Percentiles rank a stretch among this genome's conserved stretches.
phyloP scores from a whole-genome alignment of 2,113 vertebrate species.

The Microtus richardsoni region DNA sequence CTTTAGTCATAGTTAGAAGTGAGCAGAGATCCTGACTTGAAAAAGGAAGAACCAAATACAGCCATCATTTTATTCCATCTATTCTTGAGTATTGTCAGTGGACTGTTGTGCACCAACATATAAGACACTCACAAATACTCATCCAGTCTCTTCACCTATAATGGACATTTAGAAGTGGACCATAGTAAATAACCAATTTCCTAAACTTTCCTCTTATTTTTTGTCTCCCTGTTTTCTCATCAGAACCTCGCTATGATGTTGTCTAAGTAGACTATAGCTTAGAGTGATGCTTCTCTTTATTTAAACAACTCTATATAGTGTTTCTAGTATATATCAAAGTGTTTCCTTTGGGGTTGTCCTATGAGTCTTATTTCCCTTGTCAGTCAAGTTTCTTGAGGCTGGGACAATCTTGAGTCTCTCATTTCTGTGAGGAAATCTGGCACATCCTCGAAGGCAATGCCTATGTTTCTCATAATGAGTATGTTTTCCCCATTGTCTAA shows the following conservation, averaged over 20 bases:
- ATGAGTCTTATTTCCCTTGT: not conserved
- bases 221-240: not conserved
- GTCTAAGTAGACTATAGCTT: not conserved
- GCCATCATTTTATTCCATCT: not conserved
- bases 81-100: not conserved
- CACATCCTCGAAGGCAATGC: not conserved
- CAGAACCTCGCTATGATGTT: not conserved
- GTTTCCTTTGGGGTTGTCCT: not conserved
- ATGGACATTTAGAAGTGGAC: not conserved
- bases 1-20: conserved; percentile 21
- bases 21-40: conserved; percentile 15
- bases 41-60: not conserved
- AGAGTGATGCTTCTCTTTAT: not conserved
- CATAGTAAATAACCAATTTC: not conserved
- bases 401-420: not conserved
- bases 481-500: conserved; percentile 17
- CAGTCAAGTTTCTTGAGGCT: not conserved
- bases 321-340: not conserved
- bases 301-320: not conserved
- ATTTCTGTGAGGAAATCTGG: not conserved
- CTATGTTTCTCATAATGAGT: conserved; percentile 17
- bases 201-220: not conserved
- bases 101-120: not conserved
- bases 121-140: not conserved
- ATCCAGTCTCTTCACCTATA: not conserved